phyloP scores from a whole-genome alignment of 1,140 invertebrate species.

The Hylaeus anthracinus region DNA sequence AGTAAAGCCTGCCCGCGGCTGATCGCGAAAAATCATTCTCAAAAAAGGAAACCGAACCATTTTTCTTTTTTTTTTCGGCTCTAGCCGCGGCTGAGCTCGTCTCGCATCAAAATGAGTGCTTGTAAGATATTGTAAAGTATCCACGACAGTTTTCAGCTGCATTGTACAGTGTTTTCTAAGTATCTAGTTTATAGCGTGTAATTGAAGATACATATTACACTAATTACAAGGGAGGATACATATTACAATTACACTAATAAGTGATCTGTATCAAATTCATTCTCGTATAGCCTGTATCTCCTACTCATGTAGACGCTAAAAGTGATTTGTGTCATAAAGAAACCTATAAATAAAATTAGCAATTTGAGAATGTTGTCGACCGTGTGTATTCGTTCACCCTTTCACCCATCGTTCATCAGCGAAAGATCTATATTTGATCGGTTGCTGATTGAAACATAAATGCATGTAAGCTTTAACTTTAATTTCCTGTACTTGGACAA shows the following conservation, averaged over 20 bases:
- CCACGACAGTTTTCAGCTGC: constrained; percentile 78
- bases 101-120: constrained; percentile 72
- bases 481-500: no score
- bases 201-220: constrained; percentile 80
- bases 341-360: constrained; percentile 81
- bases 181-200: constrained; percentile 81
- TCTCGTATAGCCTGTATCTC: constrained; percentile 80
- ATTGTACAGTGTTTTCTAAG: constrained; percentile 82
- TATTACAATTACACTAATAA: constrained; percentile 80
- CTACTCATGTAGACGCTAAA: constrained; percentile 82
- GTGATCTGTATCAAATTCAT: constrained; percentile 82
- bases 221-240: constrained; percentile 55
- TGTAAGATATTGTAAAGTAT: constrained; percentile 82
- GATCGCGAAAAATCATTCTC: constrained; percentile 1
- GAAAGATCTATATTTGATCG: no score
- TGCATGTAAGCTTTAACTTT: no score
- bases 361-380: constrained; percentile 79
- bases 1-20: constrained; percentile 23
- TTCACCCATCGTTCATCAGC: background rate
- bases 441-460: no score
- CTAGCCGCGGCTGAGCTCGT: constrained; percentile 59
- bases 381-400: constrained; percentile 26
- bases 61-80: constrained; percentile 30
- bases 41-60: background rate
- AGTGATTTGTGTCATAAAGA: constrained; percentile 81